Conservation (phyloP, 2,113 vertebrate genomes). For the Pseudonaja textilis region DNA sequence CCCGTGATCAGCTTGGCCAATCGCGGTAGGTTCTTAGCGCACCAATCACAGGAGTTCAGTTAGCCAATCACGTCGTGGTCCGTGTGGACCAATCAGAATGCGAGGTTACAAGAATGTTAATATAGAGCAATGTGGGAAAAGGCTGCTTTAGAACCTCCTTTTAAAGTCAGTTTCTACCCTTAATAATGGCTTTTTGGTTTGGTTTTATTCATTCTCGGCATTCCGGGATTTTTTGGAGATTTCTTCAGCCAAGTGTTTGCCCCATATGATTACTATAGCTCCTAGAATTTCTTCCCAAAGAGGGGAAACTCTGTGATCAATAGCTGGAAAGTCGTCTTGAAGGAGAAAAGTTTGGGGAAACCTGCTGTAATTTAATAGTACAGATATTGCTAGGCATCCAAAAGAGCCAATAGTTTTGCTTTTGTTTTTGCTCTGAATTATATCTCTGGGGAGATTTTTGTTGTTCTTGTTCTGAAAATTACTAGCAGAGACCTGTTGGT, state of each 20-base stretch:
- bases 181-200: background rate
- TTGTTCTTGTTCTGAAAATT: conserved; percentile 9
- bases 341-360: background rate
- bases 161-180: background rate
- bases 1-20: too few relatives aligned
- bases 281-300: background rate
- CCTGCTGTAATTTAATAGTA: background rate
- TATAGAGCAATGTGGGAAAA: too few relatives aligned
- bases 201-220: background rate
- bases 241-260: background rate
- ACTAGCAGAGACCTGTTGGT: background rate
- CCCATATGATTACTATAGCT: background rate
- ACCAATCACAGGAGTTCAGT: too few relatives aligned
- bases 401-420: background rate
- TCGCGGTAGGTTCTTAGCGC: too few relatives aligned
- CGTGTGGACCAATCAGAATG: too few relatives aligned
- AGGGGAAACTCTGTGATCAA: background rate
- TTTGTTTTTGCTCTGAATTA: background rate
- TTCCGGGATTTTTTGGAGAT: background rate
- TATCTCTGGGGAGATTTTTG: background rate
- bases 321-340: background rate
- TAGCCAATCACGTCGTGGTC: too few relatives aligned
- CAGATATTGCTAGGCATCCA: background rate
- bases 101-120: too few relatives aligned
- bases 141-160: background rate